phyloP scores from a whole-genome alignment of 2,888 invertebrate species.

The Luperina testacea region DNA sequence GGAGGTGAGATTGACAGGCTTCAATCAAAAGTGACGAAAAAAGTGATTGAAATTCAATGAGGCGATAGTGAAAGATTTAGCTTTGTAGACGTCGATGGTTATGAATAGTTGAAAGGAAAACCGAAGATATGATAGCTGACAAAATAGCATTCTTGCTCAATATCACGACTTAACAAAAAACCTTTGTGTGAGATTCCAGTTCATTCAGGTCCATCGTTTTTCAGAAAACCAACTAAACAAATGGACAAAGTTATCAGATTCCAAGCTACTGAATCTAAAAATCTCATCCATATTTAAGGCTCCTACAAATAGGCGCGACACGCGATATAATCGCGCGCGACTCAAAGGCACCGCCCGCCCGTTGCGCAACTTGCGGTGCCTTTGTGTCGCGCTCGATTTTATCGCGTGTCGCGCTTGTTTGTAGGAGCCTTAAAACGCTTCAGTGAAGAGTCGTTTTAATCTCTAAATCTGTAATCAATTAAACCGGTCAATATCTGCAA shows the following conservation, averaged over 20 bases:
- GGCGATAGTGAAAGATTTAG: no score
- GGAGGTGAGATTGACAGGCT: background rate
- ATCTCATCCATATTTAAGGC: background rate
- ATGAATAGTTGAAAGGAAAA: background rate
- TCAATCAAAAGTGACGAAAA: background rate
- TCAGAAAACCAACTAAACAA: background rate
- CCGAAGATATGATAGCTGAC: background rate
- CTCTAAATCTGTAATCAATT: slow-evolving; percentile 27
- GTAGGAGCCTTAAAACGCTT: background rate
- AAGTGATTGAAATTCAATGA: background rate
- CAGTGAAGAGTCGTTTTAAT: slow-evolving; percentile 2
- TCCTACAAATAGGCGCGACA: no score
- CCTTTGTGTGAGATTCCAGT: background rate
- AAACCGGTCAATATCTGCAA: background rate
- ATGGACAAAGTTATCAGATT: background rate
- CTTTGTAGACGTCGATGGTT: background rate
- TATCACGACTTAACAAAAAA: background rate
- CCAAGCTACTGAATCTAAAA: background rate
- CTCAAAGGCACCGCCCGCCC: no score
- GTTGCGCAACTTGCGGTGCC: no score
- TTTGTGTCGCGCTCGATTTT: no score
- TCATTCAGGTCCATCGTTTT: no score
- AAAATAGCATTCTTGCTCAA: background rate
- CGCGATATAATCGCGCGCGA: no score
- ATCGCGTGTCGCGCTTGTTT: no score